Conservation (phyloP, 1,140 invertebrate genomes). For the Drosophila jambulina region DNA sequence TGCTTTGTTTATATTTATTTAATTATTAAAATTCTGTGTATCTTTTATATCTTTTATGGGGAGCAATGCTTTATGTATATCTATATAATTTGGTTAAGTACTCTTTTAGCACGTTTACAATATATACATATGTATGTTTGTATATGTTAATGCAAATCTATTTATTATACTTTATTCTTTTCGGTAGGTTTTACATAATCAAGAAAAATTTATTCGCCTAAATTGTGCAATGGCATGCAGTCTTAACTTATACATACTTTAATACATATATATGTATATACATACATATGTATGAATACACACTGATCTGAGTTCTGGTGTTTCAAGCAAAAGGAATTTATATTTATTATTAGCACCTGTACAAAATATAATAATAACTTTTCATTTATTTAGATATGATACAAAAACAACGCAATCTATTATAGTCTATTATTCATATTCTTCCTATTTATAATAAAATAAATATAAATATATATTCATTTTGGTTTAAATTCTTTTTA, state of each 20-base stretch:
- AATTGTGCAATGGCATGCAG: neutral
- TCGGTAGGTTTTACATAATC: neutral
- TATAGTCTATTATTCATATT: neutral
- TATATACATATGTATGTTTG: neutral
- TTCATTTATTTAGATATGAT: neutral
- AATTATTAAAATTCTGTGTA: neutral
- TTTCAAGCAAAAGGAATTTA: neutral
- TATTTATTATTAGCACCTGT: constrained; percentile 1
- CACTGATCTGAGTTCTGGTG: constrained; percentile 4
- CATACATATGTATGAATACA: neutral
- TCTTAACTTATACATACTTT: neutral
- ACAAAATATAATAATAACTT: constrained; percentile 2
- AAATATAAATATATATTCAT: neutral
- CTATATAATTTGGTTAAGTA: neutral
- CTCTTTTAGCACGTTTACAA: neutral
- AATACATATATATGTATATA: neutral
- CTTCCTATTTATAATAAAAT: neutral
- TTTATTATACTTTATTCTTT: neutral
- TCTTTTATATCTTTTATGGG: too few species aligned
- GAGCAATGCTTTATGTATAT: neutral
- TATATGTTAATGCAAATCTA: neutral
- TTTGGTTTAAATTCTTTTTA: neutral
- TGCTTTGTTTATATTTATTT: neutral
- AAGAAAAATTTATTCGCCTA: neutral
- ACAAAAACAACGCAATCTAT: neutral